A percentile compares a stretch with the other conserved stretches of the same genome.
Conservation (phyloP, 1,140 invertebrate genomes). For the Coptotermes formosanus region DNA sequence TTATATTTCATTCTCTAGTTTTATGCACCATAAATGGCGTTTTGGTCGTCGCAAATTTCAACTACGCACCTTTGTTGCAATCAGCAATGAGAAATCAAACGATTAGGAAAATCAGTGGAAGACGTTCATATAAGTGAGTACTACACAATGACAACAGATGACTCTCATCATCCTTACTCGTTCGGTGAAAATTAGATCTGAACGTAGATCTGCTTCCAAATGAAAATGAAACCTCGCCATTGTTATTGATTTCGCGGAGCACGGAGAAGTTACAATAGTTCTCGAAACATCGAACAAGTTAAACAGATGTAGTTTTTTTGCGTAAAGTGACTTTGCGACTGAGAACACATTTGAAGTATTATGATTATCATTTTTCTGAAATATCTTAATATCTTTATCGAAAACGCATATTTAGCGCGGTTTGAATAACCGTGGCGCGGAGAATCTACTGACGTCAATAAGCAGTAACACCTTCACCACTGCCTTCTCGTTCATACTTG, state of each 20-base stretch:
- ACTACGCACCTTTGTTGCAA: too few species aligned
- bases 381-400: not conserved
- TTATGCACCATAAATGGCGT: too few species aligned
- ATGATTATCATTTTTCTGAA: not conserved
- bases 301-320: not conserved
- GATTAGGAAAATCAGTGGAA: not conserved
- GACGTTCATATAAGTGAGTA: not conserved
- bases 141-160: not conserved
- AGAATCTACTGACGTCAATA: conserved; percentile 22
- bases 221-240: not conserved
- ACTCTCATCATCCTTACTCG: not conserved
- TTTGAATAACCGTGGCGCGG: conserved; percentile 12
- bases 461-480: not conserved
- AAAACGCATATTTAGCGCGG: not conserved
- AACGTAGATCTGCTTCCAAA: not conserved
- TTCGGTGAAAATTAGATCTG: not conserved
- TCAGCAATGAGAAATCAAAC: too few species aligned
- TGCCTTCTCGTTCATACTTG: conserved; percentile 24
- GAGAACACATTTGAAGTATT: not conserved
- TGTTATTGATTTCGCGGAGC: not conserved
- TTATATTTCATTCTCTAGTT: too few species aligned
- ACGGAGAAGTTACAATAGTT: not conserved
- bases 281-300: not conserved
- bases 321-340: not conserved
- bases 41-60: too few species aligned